Conservation (phyloP, 2,888 invertebrate genomes). For the Bibio marci region DNA sequence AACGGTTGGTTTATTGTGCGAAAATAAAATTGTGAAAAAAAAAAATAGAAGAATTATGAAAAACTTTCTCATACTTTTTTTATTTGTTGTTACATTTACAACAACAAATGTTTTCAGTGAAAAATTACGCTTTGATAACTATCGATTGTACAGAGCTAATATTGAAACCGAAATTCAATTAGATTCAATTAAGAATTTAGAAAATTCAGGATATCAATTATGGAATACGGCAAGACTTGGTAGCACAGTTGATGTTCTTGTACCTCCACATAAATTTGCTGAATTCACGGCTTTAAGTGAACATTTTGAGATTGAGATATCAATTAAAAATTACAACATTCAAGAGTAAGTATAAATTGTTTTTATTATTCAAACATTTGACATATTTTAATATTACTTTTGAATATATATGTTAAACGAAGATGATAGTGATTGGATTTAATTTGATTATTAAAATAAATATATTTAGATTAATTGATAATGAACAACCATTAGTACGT, state of each 20-base stretch:
- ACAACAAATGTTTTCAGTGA: no score
- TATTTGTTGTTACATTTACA: no score
- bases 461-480: slow-evolving; percentile 22
- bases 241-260: slow-evolving; percentile 32
- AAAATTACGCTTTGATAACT: slow-evolving; percentile 22
- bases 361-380: no score
- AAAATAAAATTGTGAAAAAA: no score
- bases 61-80: no score
- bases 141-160: slow-evolving; percentile 19
- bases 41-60: no score
- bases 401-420: no score
- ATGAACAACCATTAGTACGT: slow-evolving; percentile 10
- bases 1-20: no score
- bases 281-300: slow-evolving; percentile 23
- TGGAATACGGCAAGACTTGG: slow-evolving; percentile 10
- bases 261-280: slow-evolving; percentile 20
- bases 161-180: slow-evolving; percentile 34
- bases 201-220: slow-evolving; percentile 9
- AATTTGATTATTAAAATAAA: not conserved
- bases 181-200: slow-evolving; percentile 22
- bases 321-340: slow-evolving; percentile 23
- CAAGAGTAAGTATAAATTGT: slow-evolving; percentile 20
- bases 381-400: no score
- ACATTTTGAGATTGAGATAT: slow-evolving; percentile 23
- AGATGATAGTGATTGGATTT: not conserved